phyloP scores from a whole-genome alignment of 2,888 invertebrate species.

The Trachelus tabidus region DNA sequence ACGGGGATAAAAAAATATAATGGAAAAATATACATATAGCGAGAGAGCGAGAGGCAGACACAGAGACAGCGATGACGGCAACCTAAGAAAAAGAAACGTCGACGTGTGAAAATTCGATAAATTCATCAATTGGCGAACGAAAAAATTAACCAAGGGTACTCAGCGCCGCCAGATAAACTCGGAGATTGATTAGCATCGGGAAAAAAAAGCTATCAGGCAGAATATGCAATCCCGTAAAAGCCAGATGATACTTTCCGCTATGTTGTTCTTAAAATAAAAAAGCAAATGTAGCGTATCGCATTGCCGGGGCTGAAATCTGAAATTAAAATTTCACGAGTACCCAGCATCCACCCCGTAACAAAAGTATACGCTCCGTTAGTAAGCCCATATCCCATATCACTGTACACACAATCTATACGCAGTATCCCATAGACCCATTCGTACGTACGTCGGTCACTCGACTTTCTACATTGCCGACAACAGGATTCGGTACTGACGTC shows the following conservation, averaged over 20 bases:
- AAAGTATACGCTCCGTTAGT: no score
- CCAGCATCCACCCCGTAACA: no score
- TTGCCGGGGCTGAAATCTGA: constrained; percentile 16
- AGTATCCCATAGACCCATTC: no score
- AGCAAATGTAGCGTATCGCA: background rate
- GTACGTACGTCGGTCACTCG: no score
- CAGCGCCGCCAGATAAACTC: background rate
- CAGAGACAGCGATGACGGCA: background rate
- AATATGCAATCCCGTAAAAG: background rate
- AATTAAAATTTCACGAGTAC: constrained; percentile 25
- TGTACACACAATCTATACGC: no score
- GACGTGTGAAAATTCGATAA: background rate
- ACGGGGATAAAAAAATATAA: background rate
- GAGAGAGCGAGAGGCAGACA: background rate
- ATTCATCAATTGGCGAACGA: background rate
- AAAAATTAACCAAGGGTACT: background rate
- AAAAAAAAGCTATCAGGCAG: constrained; percentile 8
- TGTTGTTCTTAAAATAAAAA: constrained; percentile 24
- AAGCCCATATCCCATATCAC: no score
- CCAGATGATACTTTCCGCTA: background rate
- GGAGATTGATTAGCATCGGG: constrained; percentile 21
- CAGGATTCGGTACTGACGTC: no score
- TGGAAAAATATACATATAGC: background rate
- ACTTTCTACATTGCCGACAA: no score
- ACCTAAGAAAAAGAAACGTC: no score